phyloP scores from a whole-genome alignment of 2,797 vertebrate species.

The Serranus cabrilla region DNA sequence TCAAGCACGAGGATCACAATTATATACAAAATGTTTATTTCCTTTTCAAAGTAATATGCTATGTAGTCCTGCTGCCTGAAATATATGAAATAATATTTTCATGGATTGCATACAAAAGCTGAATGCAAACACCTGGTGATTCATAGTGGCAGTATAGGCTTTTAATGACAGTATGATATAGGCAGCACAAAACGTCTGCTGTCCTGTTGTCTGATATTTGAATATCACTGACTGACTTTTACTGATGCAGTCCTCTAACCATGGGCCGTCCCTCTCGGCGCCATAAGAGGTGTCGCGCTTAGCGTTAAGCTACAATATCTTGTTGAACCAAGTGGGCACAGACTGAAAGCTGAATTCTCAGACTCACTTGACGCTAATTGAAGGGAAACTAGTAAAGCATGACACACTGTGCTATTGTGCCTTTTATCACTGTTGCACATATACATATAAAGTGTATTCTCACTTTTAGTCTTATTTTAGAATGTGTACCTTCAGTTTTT shows the following conservation, averaged over 20 bases:
- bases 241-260: slow-evolving; percentile 45
- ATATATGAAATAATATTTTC: neutral
- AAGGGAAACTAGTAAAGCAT: slow-evolving; percentile 80
- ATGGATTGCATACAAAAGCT: slow-evolving; percentile 14
- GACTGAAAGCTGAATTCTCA: slow-evolving; percentile 50
- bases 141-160: slow-evolving; percentile 37
- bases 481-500: slow-evolving; percentile 59
- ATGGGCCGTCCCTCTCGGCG: slow-evolving; percentile 25
- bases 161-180: slow-evolving; percentile 17
- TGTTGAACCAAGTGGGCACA: slow-evolving; percentile 43
- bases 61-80: slow-evolving; percentile 26
- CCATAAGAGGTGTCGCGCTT: slow-evolving; percentile 33
- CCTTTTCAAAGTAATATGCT: slow-evolving; percentile 1
- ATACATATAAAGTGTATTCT: slow-evolving; percentile 67
- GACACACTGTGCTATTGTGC: slow-evolving; percentile 86
- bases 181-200: slow-evolving; percentile 31
- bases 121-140: slow-evolving; percentile 20
- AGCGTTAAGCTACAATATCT: slow-evolving; percentile 39
- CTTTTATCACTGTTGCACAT: slow-evolving; percentile 86
- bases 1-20: slow-evolving; percentile 28
- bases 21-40: slow-evolving; percentile 1
- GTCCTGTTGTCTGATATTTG: slow-evolving; percentile 29
- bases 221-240: slow-evolving; percentile 35
- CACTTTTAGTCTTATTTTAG: slow-evolving; percentile 75
- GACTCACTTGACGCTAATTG: slow-evolving; percentile 61